A percentile compares a stretch with the other conserved stretches of the same genome.
These are phyloP conservation scores for Pseudochirops corinnae DNA, from an alignment of 2,797 vertebrate species.

Conservation along the genomic window DNA sequence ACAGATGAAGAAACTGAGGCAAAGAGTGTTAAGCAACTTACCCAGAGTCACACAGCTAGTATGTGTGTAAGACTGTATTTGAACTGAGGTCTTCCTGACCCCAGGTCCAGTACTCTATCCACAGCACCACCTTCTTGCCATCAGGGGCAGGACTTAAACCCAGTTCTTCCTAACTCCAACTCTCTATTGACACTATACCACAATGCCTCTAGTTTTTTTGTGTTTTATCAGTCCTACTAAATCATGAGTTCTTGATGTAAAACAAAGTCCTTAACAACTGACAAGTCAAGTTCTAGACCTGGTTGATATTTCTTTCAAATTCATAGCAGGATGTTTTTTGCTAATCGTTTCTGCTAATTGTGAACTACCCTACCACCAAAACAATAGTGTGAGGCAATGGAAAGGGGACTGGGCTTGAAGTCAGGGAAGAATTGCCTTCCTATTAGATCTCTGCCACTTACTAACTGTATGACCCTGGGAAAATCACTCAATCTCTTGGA, in stretches of 20 bases:
- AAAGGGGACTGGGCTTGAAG: background rate
- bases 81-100: background rate
- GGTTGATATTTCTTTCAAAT: background rate
- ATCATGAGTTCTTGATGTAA: background rate
- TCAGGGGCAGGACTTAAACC: background rate
- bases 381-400: background rate
- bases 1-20: too few species aligned
- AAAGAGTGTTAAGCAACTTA: background rate
- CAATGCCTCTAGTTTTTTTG: background rate
- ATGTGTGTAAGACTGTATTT: background rate
- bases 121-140: background rate
- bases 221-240: background rate
- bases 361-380: background rate
- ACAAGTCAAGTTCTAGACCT: background rate
- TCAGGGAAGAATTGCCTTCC: background rate
- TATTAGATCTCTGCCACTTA: background rate
- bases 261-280: background rate
- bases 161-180: background rate
- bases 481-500: background rate
- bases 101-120: too few species aligned
- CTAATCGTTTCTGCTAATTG: background rate
- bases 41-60: background rate
- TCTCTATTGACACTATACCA: background rate
- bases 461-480: background rate
- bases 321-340: background rate